A percentile compares a stretch with the other conserved stretches of the same genome.
These are phyloP conservation scores for Ptychoptera albimana DNA, from an alignment of 2,888 invertebrate genomes.

Conservation along the genomic window DNA sequence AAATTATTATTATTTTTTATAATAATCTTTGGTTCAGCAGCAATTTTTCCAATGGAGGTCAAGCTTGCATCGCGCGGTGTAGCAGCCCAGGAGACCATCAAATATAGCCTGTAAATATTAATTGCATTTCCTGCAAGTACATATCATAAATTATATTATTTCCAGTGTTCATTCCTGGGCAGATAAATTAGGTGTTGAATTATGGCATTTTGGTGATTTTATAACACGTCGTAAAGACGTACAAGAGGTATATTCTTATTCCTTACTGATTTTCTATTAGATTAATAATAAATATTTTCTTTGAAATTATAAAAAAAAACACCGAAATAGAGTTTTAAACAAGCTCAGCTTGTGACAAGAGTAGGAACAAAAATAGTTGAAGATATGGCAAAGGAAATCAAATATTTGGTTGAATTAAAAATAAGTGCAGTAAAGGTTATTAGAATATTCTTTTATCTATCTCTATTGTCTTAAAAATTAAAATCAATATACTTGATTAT, in stretches of 20 bases:
- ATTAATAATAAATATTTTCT: conserved; percentile 8
- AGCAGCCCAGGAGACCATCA: too few relatives aligned
- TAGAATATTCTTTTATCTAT: conserved; percentile 7
- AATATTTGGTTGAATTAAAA: conserved; percentile 77
- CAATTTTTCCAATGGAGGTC: too few relatives aligned
- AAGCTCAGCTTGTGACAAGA: conserved; percentile 54
- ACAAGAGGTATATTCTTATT: conserved; percentile 43
- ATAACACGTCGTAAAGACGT: conserved; percentile 65
- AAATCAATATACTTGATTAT: neutral
- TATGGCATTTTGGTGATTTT: conserved; percentile 65
- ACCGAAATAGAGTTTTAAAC: conserved; percentile 54
- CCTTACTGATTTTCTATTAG: neutral
- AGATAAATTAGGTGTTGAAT: conserved; percentile 60
- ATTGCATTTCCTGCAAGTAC: too few relatives aligned
- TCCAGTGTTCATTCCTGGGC: conserved; percentile 65
- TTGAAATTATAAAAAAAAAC: conserved; percentile 9
- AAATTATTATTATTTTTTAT: too few relatives aligned
- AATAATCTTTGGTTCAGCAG: too few relatives aligned
- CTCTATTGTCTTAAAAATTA: neutral
- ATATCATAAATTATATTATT: too few relatives aligned
- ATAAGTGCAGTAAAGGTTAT: conserved; percentile 68
- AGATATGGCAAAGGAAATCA: conserved; percentile 70
- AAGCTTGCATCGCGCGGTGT: too few relatives aligned
- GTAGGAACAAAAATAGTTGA: conserved; percentile 64
- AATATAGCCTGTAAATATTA: too few relatives aligned